phyloP scores from a whole-genome alignment of 2,797 vertebrate species.

The Falco rusticolus region DNA sequence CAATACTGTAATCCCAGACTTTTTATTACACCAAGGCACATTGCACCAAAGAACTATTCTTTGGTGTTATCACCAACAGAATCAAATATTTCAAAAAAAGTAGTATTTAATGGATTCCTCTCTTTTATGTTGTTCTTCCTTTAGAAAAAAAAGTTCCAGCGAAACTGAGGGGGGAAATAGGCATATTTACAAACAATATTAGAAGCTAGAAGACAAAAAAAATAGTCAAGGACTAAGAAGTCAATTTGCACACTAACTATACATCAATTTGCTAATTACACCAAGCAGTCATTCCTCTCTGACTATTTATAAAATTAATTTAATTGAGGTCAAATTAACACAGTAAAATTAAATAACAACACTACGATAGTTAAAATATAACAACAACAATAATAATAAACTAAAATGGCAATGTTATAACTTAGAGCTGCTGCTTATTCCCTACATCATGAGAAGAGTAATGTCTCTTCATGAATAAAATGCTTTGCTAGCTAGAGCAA shows the following conservation, averaged over 20 bases:
- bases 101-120: background rate
- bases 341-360: background rate
- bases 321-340: slow-evolving; percentile 18
- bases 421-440: background rate
- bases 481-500: background rate
- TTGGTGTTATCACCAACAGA: background rate
- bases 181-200: background rate
- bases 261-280: background rate
- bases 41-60: background rate
- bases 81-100: background rate
- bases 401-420: background rate
- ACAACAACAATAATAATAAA: background rate
- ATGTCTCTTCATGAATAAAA: background rate
- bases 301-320: background rate
- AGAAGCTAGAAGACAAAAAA: background rate
- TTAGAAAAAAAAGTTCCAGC: background rate
- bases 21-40: background rate
- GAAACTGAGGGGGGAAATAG: background rate
- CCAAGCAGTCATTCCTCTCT: background rate
- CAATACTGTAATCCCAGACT: background rate
- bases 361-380: background rate
- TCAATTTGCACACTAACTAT: background rate
- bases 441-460: rapidly evolving
- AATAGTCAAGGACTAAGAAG: background rate
- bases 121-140: background rate